These are phyloP conservation scores for Styela plicata DNA, from an alignment of 23 tunicate genomes.

Conservation along the genomic window DNA sequence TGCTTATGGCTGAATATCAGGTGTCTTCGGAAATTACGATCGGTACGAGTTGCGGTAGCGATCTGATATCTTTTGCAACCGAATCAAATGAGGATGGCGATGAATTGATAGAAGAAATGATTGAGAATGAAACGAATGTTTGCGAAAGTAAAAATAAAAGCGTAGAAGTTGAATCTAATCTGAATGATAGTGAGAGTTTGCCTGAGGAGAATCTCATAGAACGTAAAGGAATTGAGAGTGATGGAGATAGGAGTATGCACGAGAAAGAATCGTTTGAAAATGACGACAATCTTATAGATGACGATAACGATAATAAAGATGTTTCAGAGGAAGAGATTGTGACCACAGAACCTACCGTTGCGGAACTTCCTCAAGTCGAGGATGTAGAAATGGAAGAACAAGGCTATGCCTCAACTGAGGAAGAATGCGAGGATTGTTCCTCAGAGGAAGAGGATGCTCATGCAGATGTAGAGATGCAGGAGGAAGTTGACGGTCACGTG, in stretches of 20 bases:
- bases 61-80: neutral
- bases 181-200: no score
- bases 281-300: no score
- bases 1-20: neutral
- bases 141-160: neutral
- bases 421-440: neutral
- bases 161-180: neutral
- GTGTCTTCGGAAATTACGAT: neutral
- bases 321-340: no score
- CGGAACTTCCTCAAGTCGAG: neutral
- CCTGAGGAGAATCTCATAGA: no score
- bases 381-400: neutral
- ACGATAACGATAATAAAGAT: no score
- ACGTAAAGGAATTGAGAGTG: neutral
- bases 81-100: neutral
- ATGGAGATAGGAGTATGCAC: neutral
- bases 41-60: neutral
- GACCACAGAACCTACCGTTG: neutral
- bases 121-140: neutral
- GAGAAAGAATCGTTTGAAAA: no score
- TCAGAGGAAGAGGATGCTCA: neutral
- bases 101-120: neutral
- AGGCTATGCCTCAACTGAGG: neutral
- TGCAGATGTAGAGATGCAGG: neutral
- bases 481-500: neutral